Percentiles rank a stretch among this genome's conserved stretches.
Evolutionary conservation across 2,888 invertebrate species (phyloP).

Genomic region (Branchellion lobata): DNA sequence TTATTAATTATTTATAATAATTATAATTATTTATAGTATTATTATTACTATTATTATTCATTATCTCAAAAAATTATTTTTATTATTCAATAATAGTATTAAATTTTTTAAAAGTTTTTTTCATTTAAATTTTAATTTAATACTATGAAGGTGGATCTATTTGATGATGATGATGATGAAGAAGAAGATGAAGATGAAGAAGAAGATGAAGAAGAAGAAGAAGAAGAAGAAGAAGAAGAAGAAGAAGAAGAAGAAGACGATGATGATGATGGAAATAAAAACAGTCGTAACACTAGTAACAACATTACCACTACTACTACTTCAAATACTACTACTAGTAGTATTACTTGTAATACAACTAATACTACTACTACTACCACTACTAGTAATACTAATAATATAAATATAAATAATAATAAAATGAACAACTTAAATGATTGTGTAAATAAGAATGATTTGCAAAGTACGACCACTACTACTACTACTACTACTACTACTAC

Average conservation of each 20-base stretch:
- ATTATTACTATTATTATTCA: too few species aligned
- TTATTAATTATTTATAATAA: too few species aligned
- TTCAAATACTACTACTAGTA: background rate
- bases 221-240: background rate
- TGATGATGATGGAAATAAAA: background rate
- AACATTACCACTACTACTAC: constrained; percentile 2
- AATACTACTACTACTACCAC: too few species aligned
- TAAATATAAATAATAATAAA: background rate
- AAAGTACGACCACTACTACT: constrained; percentile 24
- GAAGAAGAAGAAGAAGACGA: constrained; percentile 1
- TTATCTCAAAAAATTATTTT: background rate
- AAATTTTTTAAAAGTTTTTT: too few species aligned
- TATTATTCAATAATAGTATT: background rate
- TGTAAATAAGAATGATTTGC: too few species aligned
- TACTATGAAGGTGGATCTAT: too few species aligned
- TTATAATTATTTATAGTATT: too few species aligned
- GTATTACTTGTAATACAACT: constrained; percentile 8
- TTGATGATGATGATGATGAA: constrained; percentile 54
- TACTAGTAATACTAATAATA: constrained; percentile 26
- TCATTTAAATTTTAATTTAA: background rate
- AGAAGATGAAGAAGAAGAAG: background rate
- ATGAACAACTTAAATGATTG: too few species aligned
- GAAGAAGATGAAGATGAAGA: background rate
- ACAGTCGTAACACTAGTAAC: background rate
- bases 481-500: constrained; percentile 23